A percentile compares a stretch with the other conserved stretches of the same genome.
phyloP scores from a whole-genome alignment of 2,888 invertebrate genomes.

The Heliconius ismenius region DNA sequence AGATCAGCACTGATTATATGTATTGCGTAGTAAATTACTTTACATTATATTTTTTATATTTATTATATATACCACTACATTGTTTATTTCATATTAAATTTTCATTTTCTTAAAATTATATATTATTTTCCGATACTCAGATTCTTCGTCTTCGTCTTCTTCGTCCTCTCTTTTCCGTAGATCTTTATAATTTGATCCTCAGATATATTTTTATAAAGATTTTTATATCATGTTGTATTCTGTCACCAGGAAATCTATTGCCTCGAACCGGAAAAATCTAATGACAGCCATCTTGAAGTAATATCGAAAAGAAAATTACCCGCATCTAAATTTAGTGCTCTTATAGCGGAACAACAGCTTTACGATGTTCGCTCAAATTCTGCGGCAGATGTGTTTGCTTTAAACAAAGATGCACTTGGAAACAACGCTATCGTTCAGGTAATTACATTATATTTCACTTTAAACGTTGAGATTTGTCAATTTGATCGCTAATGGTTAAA shows the following conservation, averaged over 20 bases:
- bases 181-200: background rate
- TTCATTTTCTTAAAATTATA: too few species aligned
- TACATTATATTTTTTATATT: background rate
- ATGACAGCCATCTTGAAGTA: slow-evolving; percentile 59
- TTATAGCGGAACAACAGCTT: slow-evolving; percentile 65
- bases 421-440: slow-evolving; percentile 64
- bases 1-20: background rate
- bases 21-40: background rate
- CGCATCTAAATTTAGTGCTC: slow-evolving; percentile 64
- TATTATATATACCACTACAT: background rate
- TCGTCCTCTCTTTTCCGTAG: background rate
- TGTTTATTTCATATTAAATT: too few species aligned
- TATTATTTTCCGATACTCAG: too few species aligned
- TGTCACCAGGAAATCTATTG: slow-evolving; percentile 68
- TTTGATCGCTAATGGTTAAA: background rate
- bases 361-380: slow-evolving; percentile 55
- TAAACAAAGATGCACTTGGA: slow-evolving; percentile 49
- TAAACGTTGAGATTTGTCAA: background rate
- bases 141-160: too few species aligned
- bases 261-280: slow-evolving; percentile 61
- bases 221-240: background rate
- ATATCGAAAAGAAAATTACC: slow-evolving; percentile 63
- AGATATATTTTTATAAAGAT: background rate
- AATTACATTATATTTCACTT: background rate
- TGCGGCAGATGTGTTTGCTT: slow-evolving; percentile 42